Evolutionary conservation across 2,888 invertebrate genomes (phyloP), one percentile per base, ranked within the genome.

Genomic region (Mythimna pallens): DNA sequence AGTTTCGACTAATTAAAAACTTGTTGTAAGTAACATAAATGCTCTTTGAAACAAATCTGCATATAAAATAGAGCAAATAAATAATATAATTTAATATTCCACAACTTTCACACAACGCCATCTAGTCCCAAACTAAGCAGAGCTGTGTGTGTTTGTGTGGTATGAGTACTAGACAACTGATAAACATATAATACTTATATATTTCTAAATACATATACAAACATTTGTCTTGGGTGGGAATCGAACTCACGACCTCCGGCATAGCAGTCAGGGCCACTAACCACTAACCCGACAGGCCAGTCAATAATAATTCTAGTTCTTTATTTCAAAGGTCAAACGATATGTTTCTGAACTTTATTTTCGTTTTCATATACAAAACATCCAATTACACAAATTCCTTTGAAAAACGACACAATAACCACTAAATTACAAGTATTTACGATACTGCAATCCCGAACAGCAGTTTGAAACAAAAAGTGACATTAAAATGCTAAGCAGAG

Each of bases 381-480:
- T 30, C 8, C 34, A n/a, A 43, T 67, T 14, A 47, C 8, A 36
- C n/a, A 12, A 34, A 59, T 62, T 40, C 25, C 52, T 36, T 36
- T 30, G 17, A 7, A 58, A 63, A 61, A 80, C 20, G 6, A 20
- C n/a, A 3, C 30, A 47, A 65, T 68, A 68, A 75, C 20, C 36
- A 34, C 20, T 7, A 36, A 61, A 30, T 67, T 64, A 64, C 17
- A 61, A 65, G 55, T 65, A 73, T 52, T 73, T 63, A 71, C 58
- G 55, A 59, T 63, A 58, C 22, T 75, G 58, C 61, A 62, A 59
- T 64, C 64, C 22, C 55, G 47, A 72, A 76, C 61, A 73, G 43
- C 78, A 73, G n/a, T 82, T 69, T 43, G 0, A 8, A 78, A 70
- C 79, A 71, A 58, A 73, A 81, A 84, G 62, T 72, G 47, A 55